phyloP scores from a whole-genome alignment of 2,113 vertebrate species.

The Triplophysa tibetana region DNA sequence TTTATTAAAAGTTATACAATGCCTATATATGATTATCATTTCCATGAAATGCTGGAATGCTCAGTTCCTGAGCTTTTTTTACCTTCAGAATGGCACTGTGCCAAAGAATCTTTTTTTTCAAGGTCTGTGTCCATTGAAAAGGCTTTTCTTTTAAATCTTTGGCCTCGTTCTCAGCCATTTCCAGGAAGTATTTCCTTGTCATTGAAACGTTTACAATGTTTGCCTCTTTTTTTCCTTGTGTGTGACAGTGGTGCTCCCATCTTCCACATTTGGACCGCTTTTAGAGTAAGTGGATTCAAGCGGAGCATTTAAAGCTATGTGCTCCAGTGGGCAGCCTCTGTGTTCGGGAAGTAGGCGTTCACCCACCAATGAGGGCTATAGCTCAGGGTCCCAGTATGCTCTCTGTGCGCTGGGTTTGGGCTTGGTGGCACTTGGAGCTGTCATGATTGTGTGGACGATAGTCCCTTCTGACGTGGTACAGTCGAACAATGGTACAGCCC shows the following conservation, averaged over 20 bases:
- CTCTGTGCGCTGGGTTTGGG: constrained; percentile 91
- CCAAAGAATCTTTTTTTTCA: not conserved
- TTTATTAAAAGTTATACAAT: not conserved
- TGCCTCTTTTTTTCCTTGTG: constrained; percentile 9
- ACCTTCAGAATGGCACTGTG: not conserved
- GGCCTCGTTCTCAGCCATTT: constrained; percentile 20
- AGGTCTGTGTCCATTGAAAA: not conserved
- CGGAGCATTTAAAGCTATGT: constrained; percentile 60
- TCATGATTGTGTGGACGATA: constrained; percentile 96
- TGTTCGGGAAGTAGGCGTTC: constrained; percentile 55
- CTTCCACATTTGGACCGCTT: constrained; percentile 12
- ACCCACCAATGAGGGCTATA: constrained; percentile 55
- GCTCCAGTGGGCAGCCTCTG: constrained; percentile 64
- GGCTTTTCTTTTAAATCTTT: constrained; percentile 1
- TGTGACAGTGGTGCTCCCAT: not conserved
- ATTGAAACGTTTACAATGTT: not conserved
- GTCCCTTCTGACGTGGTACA: constrained; percentile 69
- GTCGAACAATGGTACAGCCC: not conserved
- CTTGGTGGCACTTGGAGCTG: constrained; percentile 87
- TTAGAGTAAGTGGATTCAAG: not conserved
- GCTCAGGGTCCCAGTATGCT: constrained; percentile 86
- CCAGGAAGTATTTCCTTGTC: constrained; percentile 27
- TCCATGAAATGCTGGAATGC: not conserved
- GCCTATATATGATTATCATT: not conserved
- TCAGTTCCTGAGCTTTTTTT: not conserved